Conservation (phyloP, 2,797 vertebrate genomes). For the Propithecus perrieri region DNA sequence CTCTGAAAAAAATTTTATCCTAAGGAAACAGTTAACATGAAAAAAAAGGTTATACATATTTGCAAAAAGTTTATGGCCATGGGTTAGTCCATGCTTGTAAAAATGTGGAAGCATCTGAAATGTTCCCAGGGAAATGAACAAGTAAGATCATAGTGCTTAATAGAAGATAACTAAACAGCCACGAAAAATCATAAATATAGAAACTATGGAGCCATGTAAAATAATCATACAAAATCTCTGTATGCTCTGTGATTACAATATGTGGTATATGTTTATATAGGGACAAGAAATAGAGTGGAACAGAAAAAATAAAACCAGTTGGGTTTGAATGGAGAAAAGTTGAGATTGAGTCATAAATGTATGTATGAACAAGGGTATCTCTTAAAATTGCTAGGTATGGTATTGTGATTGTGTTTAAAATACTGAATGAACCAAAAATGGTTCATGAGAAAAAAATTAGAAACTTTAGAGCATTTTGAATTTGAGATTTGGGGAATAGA, state of each 20-base stretch:
- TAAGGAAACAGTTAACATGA: not conserved
- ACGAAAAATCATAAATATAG: not conserved
- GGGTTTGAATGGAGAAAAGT: not conserved
- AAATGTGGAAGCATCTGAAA: not conserved
- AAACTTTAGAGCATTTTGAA: constrained; percentile 10
- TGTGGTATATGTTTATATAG: not conserved
- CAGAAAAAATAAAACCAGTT: not conserved
- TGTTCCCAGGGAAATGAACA: not conserved
- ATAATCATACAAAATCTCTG: not conserved
- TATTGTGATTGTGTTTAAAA: not conserved
- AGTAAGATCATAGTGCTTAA: not conserved
- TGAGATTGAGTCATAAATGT: not conserved
- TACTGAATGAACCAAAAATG: not conserved
- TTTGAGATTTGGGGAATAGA: not conserved
- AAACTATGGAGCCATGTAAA: not conserved
- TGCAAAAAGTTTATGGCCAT: not conserved
- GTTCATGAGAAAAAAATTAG: not conserved
- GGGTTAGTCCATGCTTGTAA: not conserved
- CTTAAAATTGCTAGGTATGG: not conserved
- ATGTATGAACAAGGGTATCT: not conserved
- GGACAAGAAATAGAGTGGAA: not conserved
- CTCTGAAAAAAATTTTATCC: not conserved
- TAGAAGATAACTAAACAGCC: not conserved
- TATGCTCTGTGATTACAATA: not conserved
- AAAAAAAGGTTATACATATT: not conserved